A percentile compares a stretch with the other conserved stretches of the same genome.
These are phyloP conservation scores for Tychaedon coryphoeus DNA, from an alignment of 2,113 vertebrate genomes.

Conservation along the genomic window DNA sequence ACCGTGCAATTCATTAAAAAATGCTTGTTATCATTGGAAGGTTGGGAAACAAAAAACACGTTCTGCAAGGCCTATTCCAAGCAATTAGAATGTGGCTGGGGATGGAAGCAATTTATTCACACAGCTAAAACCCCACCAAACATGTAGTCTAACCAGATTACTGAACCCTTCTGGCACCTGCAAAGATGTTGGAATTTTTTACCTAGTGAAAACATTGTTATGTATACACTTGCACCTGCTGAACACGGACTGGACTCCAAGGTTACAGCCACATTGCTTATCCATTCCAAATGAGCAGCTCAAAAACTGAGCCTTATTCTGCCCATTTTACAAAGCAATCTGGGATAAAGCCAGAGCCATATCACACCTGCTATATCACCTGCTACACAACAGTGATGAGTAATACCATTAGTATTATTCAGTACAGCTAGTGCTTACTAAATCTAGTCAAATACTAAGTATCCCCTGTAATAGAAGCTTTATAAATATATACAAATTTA, in stretches of 20 bases:
- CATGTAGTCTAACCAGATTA: conserved; percentile 15
- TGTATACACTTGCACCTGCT: background rate
- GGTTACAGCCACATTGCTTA: background rate
- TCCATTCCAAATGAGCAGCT: background rate
- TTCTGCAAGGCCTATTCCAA: background rate
- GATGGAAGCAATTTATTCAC: background rate
- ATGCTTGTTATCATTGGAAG: background rate
- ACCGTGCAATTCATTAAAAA: conserved; percentile 10
- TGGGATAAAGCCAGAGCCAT: background rate
- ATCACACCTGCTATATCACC: background rate
- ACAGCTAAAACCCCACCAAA: background rate
- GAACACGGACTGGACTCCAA: background rate
- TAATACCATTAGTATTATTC: background rate
- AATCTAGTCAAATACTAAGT: background rate
- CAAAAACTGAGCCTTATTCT: background rate
- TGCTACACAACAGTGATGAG: background rate
- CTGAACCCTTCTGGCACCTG: background rate
- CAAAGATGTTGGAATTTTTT: background rate
- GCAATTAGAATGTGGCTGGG: conserved; percentile 12
- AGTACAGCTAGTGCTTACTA: background rate
- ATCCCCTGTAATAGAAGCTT: background rate
- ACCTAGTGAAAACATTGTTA: background rate
- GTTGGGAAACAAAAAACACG: background rate
- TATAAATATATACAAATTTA: background rate
- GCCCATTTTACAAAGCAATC: background rate